Evolutionary conservation across 2,113 vertebrate species (phyloP), one percentile per base, ranked within the genome.

Genomic region (Oceanites oceanicus): DNA sequence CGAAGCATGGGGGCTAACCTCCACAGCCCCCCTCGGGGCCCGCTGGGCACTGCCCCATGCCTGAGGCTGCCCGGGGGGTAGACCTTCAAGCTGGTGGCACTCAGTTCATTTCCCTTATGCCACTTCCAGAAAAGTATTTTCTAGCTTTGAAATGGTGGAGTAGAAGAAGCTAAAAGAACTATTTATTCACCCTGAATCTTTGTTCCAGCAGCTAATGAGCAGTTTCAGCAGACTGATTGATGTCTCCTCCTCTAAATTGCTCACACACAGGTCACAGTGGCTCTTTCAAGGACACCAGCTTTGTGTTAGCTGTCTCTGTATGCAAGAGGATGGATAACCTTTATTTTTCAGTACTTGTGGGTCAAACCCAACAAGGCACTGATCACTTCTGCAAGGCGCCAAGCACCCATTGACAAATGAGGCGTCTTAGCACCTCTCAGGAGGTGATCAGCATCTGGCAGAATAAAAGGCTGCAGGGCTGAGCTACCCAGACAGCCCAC

Each of bases 381-480:
- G 87, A 93, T 79, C 45, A 21, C 36, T 86, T 79, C 87, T 76
- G 36, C 71, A 79, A 30, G 49, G 77, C 1, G 3, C 22, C 44
- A 42, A 76, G 71, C 78, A 73, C 6, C 2, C 61, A 53, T 14
- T 95, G 88, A 86, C 73, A 84, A 92, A 92, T 65, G 67, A 89
- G 44, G 61, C 58, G 38, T 81, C 65, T 89, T 52, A 84, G 86
- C 56, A 76, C 29, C 74, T 93, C 82, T 72, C 61, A 55, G 72
- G 88, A 80, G 65, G 76, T 53, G 80, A 93, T 78, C 88, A 85
- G 94, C 94, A 82, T 86, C 91, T 85, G 91, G 61, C 73, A 89
- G 87, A 89, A 87, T 44, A 81, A 93, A 92, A 81, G 40, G 68
- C 83, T 86, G 83, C 6, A 3, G 52, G 76, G 61, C 40, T 84